A percentile compares a stretch with the other conserved stretches of the same genome.
phyloP scores from a whole-genome alignment of 1,140 invertebrate genomes.

The Druon quercuslanigerum region DNA sequence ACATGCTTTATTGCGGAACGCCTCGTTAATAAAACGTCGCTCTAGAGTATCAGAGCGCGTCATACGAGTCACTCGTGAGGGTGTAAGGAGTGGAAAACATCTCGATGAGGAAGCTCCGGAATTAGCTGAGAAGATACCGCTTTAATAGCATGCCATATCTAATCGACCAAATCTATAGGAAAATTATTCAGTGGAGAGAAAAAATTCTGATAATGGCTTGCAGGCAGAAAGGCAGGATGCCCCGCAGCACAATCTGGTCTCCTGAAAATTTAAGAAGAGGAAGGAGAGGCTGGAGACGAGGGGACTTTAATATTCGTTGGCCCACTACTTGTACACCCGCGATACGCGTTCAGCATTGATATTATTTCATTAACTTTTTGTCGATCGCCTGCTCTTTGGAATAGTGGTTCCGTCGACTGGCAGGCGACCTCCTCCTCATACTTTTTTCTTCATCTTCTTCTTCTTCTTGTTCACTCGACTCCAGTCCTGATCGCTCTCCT shows the following conservation, averaged over 20 bases:
- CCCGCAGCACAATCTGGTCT: background rate
- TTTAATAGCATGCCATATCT: too few species aligned
- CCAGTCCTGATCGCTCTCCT: conserved; percentile 49
- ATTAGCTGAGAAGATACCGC: too few species aligned
- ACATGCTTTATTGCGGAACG: conserved; percentile 54
- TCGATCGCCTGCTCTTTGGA: conserved; percentile 50
- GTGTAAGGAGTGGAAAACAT: too few species aligned
- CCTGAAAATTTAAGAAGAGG: conserved; percentile 11
- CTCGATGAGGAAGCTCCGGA: too few species aligned
- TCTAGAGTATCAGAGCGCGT: background rate
- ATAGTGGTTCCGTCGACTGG: conserved; percentile 58
- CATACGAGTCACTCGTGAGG: too few species aligned
- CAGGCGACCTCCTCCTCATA: conserved; percentile 54
- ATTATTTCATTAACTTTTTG: conserved; percentile 76
- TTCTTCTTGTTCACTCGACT: conserved; percentile 51
- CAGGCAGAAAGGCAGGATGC: background rate
- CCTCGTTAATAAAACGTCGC: conserved; percentile 59
- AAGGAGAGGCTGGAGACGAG: conserved; percentile 40
- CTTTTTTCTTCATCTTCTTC: conserved; percentile 42
- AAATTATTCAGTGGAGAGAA: too few species aligned
- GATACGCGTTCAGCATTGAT: conserved; percentile 74
- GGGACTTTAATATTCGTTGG: conserved; percentile 62
- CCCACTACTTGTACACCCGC: conserved; percentile 71
- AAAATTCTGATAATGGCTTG: too few species aligned
- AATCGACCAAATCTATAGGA: too few species aligned